Conservation (phyloP, 2,113 vertebrate species). For the Tychaedon coryphoeus region DNA sequence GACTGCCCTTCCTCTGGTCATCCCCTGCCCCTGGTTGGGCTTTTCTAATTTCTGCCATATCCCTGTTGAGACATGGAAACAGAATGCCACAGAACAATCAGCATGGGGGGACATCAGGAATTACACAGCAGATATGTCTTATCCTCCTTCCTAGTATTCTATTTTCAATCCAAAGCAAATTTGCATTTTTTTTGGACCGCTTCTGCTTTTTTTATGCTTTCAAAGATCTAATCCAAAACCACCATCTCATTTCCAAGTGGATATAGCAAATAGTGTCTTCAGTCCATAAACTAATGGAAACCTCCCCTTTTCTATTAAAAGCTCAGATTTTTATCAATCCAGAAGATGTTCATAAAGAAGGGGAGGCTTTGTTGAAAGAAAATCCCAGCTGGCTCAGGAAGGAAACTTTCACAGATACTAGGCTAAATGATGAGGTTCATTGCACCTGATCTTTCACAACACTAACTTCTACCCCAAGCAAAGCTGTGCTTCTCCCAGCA, state of each 20-base stretch:
- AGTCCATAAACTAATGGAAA: not conserved
- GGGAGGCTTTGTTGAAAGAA: not conserved
- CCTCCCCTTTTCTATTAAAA: not conserved
- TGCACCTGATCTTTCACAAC: not conserved
- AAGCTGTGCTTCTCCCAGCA: not conserved
- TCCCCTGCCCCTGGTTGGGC: rapidly evolving
- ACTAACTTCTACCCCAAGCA: not conserved
- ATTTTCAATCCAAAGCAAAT: not conserved
- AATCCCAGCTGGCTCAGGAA: rapidly evolving
- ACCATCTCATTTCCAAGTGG: not conserved
- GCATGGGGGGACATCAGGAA: not conserved
- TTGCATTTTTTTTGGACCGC: not conserved
- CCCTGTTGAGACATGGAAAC: not conserved
- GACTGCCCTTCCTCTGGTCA: not conserved
- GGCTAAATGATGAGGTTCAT: not conserved
- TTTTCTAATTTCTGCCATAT: not conserved
- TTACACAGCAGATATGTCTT: not conserved
- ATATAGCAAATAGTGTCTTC: not conserved
- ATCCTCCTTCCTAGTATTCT: not conserved
- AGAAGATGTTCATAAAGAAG: not conserved
- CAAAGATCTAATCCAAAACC: not conserved
- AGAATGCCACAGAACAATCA: not conserved
- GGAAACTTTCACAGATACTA: not conserved
- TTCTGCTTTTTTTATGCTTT: not conserved
- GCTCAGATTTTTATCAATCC: not conserved